Percentiles rank a stretch among this genome's conserved stretches.
Evolutionary conservation across 1,140 invertebrate genomes (phyloP).

Genomic region (Trachymyrmex septentrionalis): DNA sequence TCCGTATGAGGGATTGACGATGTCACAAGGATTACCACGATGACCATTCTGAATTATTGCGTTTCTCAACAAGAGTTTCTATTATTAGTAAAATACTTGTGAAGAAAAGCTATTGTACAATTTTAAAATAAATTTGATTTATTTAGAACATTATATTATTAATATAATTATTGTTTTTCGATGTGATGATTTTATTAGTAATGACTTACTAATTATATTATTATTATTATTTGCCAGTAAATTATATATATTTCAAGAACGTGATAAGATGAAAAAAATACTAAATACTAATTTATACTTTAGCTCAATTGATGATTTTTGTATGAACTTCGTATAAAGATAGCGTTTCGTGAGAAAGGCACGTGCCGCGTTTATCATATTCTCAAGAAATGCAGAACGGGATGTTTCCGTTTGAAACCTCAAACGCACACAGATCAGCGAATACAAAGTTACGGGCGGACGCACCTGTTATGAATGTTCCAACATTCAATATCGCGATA

Average conservation of each 20-base stretch:
- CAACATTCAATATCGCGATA: conserved; percentile 77
- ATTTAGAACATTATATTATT: neutral
- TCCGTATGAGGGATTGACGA: neutral
- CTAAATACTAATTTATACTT: neutral
- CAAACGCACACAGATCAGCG: conserved; percentile 55
- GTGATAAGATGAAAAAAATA: neutral
- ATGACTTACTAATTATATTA: neutral
- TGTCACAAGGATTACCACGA: neutral
- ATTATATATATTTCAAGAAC: neutral
- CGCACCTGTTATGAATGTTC: conserved; percentile 77
- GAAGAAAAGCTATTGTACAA: neutral
- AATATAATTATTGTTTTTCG: neutral
- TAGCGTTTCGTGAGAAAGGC: neutral
- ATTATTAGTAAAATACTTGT: neutral
- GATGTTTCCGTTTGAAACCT: conserved; percentile 73
- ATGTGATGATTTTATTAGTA: neutral
- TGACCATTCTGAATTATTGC: neutral
- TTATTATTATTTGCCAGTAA: neutral
- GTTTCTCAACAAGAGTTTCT: conserved; percentile 10
- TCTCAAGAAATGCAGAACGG: conserved; percentile 38
- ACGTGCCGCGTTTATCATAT: conserved; percentile 14
- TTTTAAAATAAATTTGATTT: neutral
- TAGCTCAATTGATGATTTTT: neutral
- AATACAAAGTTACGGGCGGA: conserved; percentile 72
- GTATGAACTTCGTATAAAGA: neutral